A percentile compares a stretch with the other conserved stretches of the same genome.
These are phyloP conservation scores for Anniella stebbinsi DNA, from an alignment of 2,797 vertebrate species.

Conservation along the genomic window DNA sequence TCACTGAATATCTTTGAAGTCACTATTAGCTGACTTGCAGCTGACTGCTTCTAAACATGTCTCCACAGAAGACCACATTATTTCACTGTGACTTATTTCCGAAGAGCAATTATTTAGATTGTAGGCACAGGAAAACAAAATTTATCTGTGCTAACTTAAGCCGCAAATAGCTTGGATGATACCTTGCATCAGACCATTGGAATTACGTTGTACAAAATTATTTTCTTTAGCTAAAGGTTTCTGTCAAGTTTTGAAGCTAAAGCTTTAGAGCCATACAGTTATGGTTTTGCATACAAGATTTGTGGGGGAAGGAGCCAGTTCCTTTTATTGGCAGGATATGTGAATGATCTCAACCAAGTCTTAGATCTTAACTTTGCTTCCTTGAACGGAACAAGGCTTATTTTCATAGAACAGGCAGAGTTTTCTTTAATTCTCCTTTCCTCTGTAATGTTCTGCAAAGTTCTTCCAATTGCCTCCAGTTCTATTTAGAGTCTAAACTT, in stretches of 20 bases:
- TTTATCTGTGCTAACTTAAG: not conserved
- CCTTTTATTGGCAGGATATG: too few relatives aligned
- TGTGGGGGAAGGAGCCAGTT: not conserved
- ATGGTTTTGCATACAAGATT: not conserved
- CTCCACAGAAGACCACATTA: not conserved
- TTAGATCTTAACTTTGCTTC: too few relatives aligned
- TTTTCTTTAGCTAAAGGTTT: not conserved
- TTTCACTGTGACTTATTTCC: not conserved
- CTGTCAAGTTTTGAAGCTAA: not conserved
- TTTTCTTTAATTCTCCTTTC: too few relatives aligned
- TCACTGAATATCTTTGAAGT: not conserved
- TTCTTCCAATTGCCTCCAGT: too few relatives aligned
- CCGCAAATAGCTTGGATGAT: not conserved
- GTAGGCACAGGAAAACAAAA: conserved; percentile 4
- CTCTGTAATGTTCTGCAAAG: too few relatives aligned
- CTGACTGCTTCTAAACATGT: not conserved
- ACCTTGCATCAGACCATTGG: not conserved
- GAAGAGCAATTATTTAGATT: conserved; percentile 3
- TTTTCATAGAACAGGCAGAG: too few relatives aligned
- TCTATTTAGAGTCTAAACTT: too few relatives aligned
- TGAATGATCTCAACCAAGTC: not conserved
- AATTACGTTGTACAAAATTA: not conserved
- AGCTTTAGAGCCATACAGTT: too few relatives aligned
- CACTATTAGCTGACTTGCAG: not conserved
- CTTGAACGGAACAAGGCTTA: too few relatives aligned